Base-by-base conservation (phyloP, 2,888 invertebrate genomes). In the Lissocephala sabroskyi region DNA sequence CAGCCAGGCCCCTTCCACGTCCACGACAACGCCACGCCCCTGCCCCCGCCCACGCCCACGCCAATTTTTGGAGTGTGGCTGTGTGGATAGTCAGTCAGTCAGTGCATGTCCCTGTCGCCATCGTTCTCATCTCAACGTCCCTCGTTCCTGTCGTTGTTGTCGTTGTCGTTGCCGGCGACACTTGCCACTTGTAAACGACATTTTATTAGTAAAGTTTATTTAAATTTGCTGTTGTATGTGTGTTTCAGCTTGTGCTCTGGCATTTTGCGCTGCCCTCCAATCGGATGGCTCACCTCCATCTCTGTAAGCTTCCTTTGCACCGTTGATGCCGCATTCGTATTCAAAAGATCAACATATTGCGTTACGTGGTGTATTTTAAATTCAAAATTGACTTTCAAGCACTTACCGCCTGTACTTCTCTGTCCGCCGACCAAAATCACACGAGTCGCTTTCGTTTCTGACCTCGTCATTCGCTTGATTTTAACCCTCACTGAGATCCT, bases 301-400 rank as follows among this genome's bases (percentile, higher is more conserved):
- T 23, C 23, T 23, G 4, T 23, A 7, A 23, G 23, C 7, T 23
- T 23, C 23, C 11, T 23, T 23, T 45, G 37, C 32, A 41, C 23
- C 37, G 45, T 45, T 56, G 59, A 59, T 59, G 56, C 51, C 59
- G 75, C 70, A 71, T 71, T 71, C 75, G 71, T 71, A 71, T 71
- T 75, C 71, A 71, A 71, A 71, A 74, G 75, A 71, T 75, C 75
- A 71, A 70, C 70, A 74, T 70, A 70, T 70, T 70, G 70, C 70
- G 66, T 70, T 70, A 70, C 70, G 70, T 70, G 70, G 74, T 64
- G 71, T 74, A 70, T 71, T 71, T 71, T 67, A 70, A 71, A 71
- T 74, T 71, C 74, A 65, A 71, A 71, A 71, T 71, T 71, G 71
- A 71, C 75, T 74, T 74, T 74, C 67, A 58, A 71, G 75, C 67